phyloP scores from a whole-genome alignment of 1,140 invertebrate species.

The Babylonia areolata region DNA sequence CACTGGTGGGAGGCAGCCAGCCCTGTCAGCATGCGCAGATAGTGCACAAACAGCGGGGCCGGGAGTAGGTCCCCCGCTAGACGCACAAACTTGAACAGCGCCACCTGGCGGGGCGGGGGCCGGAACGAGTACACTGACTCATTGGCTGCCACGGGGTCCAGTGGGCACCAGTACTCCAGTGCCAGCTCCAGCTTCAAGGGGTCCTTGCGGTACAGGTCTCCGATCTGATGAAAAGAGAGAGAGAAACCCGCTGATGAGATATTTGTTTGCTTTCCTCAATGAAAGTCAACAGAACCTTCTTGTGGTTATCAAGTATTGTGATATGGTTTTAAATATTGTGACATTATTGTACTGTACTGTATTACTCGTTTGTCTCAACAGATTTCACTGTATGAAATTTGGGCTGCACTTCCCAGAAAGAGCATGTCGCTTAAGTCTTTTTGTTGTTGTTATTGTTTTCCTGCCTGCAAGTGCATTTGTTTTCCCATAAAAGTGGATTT shows the following conservation, averaged over 20 bases:
- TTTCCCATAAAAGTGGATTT: no score
- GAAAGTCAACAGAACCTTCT: no score
- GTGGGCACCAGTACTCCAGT: slow-evolving; percentile 89
- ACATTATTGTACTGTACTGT: no score
- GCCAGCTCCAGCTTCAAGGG: slow-evolving; percentile 83
- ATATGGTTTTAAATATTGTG: no score
- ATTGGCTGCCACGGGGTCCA: slow-evolving; percentile 74
- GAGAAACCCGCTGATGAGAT: neutral
- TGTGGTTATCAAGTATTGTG: no score
- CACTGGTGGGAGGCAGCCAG: slow-evolving; percentile 85
- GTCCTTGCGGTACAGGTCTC: slow-evolving; percentile 87
- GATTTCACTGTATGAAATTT: no score
- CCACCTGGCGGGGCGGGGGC: slow-evolving; percentile 74
- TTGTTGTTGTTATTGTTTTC: no score
- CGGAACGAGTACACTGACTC: slow-evolving; percentile 62
- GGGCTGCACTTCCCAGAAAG: no score
- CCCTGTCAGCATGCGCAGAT: slow-evolving; percentile 90
- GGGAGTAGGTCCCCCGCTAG: slow-evolving; percentile 90
- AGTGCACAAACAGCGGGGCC: slow-evolving; percentile 89
- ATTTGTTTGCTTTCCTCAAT: no score
- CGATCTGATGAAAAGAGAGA: slow-evolving; percentile 77
- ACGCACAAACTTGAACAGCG: slow-evolving; percentile 91
- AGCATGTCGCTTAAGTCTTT: no score
- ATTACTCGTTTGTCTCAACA: no score
- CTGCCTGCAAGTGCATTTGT: no score